Base-by-base conservation (phyloP, 2,888 invertebrate genomes). In the Polia nebulosa region DNA sequence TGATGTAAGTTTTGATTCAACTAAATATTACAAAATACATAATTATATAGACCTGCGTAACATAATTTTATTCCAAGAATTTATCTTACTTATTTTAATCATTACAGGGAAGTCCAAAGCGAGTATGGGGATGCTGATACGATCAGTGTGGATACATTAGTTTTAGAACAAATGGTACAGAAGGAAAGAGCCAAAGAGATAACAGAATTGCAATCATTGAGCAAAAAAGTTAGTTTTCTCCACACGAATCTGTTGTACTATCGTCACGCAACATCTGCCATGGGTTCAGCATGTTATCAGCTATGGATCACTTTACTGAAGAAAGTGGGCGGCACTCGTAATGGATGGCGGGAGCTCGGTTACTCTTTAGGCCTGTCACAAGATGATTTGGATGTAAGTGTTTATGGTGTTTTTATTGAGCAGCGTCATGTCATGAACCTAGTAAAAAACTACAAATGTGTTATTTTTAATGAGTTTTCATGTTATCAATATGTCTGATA, bases 321-420 rank as follows among this genome's bases (percentile, higher is more conserved):
- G 69, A 91, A 89, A 83, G 86, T 95, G 7, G 95, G 95, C 29
- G 95, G 95, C 4, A 89, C 93, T 17, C 91, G 90, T 3, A 90
- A 94, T 82, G 92, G 91, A 29, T 95, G 95, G 95, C 89, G 87
- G 66, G 93, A 94, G 52, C 87, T 95, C 44, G 95, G 95, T n/a
- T 84, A 88, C 80, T 85, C 84, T 63, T 81, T 95, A 45, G 93
- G 91, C 41, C 87, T 95, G 59, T 81, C 89, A 51, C 90, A 90
- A 52, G 91, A 92, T 78, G 95, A 95, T 78, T 88, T 95, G 71
- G 90, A 95, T 89, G 95, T 95, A 86, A 92, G 94, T 91, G 32
- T 53, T 61, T n/a, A 29, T 41, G 41, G 17, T 53, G 8, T 64
- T 65, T 65, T 64, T 25, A 11, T 41, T 27, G 8, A 41, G 15